phyloP scores from a whole-genome alignment of 2,797 vertebrate species.

The Clamator glandarius region DNA sequence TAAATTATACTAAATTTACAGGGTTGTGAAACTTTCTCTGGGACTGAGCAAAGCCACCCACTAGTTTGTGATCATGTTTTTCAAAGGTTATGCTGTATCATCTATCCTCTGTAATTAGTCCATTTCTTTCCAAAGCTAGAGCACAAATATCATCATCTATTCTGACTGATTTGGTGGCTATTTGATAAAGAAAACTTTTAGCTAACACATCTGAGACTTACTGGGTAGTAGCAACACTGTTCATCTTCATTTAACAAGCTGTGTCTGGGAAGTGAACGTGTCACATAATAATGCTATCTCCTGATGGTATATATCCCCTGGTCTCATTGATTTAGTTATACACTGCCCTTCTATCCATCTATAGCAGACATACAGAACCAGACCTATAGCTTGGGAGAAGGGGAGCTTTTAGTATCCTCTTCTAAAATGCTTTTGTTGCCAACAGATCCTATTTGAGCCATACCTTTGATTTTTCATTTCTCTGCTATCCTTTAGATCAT shows the following conservation, averaged over 20 bases:
- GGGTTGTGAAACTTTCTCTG: not conserved
- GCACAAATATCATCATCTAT: not conserved
- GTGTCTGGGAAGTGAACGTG: not conserved
- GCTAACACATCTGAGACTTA: not conserved
- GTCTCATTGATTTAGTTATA: not conserved
- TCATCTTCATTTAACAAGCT: not conserved
- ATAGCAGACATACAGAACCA: not conserved
- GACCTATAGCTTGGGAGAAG: not conserved
- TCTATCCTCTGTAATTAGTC: not conserved
- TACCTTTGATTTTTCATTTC: not conserved
- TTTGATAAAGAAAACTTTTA: not conserved
- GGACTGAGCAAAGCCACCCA: not conserved
- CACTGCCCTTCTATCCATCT: not conserved
- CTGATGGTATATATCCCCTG: not conserved
- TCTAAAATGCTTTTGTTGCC: not conserved
- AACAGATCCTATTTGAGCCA: not conserved
- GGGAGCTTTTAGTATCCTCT: not conserved
- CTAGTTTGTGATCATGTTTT: not conserved
- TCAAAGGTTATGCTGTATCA: not conserved
- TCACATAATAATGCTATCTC: not conserved
- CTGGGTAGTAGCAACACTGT: not conserved
- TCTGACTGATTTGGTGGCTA: not conserved
- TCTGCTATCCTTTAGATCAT: not conserved
- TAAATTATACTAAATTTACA: not conserved
- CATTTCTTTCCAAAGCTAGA: not conserved